Evolutionary conservation across 2,888 invertebrate species (phyloP).

Genomic region (Arge pagana): DNA sequence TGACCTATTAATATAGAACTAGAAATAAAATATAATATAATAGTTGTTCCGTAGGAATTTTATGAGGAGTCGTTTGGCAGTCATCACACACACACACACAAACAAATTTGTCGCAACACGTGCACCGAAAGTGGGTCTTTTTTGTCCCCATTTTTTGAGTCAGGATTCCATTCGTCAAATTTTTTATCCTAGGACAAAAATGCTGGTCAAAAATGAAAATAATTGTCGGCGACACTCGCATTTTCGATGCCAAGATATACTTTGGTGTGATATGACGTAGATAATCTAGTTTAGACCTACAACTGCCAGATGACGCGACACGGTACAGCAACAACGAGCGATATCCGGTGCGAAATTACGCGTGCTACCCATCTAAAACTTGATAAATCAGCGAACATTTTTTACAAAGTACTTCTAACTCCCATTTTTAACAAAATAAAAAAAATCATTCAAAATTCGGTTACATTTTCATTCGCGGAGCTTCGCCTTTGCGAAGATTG

Average conservation of each 20-base stretch:
- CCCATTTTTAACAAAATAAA: too few relatives aligned
- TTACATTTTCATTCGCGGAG: too few relatives aligned
- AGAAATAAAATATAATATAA: too few relatives aligned
- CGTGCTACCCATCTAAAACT: not conserved
- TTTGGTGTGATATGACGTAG: not conserved
- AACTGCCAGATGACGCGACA: not conserved
- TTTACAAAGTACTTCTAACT: too few relatives aligned
- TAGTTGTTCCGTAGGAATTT: too few relatives aligned
- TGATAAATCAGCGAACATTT: too few relatives aligned
- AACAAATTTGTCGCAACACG: not conserved
- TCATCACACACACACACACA: too few relatives aligned
- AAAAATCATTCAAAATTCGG: too few relatives aligned
- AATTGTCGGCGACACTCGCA: not conserved
- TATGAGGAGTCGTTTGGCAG: too few relatives aligned
- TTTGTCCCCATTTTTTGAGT: constrained; percentile 2
- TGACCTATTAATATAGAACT: too few relatives aligned
- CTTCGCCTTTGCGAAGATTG: too few relatives aligned
- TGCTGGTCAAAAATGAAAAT: constrained; percentile 4
- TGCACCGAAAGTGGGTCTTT: not conserved
- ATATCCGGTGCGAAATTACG: not conserved
- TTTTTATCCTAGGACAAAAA: not conserved
- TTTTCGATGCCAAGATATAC: not conserved
- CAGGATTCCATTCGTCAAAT: not conserved
- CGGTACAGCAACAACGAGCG: not conserved
- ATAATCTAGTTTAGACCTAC: not conserved